Base-by-base conservation (phyloP, 37 sponge, comb jelly and placozoan species). In the Spongilla lacustris region DNA sequence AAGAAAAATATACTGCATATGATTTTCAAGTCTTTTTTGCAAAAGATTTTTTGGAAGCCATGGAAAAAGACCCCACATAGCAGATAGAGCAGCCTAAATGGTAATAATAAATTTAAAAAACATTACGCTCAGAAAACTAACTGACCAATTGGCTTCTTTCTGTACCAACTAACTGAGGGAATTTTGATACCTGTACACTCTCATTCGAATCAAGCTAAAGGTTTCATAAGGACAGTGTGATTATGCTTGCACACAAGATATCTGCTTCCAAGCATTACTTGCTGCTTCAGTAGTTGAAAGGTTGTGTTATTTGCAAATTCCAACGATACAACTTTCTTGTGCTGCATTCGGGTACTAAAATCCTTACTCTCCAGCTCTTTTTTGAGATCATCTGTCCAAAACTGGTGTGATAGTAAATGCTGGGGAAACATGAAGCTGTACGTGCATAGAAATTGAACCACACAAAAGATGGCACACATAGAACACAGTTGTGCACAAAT, bases 381-480 rank as follows among this genome's bases (percentile, higher is more conserved):
- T 34, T 79, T 79, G 73, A 69, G 71, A 21, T 48, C 69, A n/a
- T 74, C 77, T 19, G 81, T 90, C 78, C 76, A 48, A 72, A 91
- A 91, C 31, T 87, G 92, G 31, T n/a, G 50, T 49, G 84, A 87
- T 68, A 91, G 34, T 46, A 91, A 34, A 29, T 48, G 68, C 27
- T 91, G 79, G 23, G 92, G 92, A 78, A 75, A 91, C 92, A 87
- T 79, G 69, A 91, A 91, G 67, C 91, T 91, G 35, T 41, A 78
- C 24, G 29, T 36, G 35, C 0, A 28, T 4, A 41, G 41, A 41
- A n/a, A n/a, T n/a, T n/a, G n/a, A n/a, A n/a, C n/a, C n/a, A n/a
- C n/a, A n/a, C n/a, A n/a, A n/a, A n/a, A n/a, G n/a, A n/a, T n/a
- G n/a, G n/a, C n/a, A n/a, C n/a, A n/a, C n/a, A n/a, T n/a, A n/a